Evolutionary conservation across 2,797 vertebrate genomes (phyloP).

Genomic region (Atherinosoma microstoma): DNA sequence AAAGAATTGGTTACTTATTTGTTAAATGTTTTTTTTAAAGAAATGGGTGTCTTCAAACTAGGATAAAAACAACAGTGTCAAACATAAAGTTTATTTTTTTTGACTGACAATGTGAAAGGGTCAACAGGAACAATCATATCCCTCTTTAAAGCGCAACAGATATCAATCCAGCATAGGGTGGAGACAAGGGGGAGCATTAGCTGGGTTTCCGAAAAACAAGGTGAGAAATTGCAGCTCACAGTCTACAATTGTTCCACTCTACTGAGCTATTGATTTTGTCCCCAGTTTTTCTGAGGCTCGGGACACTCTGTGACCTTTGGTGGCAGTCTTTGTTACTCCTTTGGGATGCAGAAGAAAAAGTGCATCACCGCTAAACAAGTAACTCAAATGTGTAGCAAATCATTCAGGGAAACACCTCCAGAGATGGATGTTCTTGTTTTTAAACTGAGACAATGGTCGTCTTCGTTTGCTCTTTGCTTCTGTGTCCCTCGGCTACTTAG

Average conservation of each 20-base stretch:
- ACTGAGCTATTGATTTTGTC: constrained; percentile 82
- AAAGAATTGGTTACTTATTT: background rate
- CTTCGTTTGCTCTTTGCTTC: constrained; percentile 49
- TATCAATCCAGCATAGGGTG: constrained; percentile 67
- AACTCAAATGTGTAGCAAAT: constrained; percentile 64
- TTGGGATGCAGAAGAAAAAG: constrained; percentile 61
- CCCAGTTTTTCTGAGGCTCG: constrained; percentile 42
- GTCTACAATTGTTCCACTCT: constrained; percentile 77
- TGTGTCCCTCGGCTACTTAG: constrained; percentile 50
- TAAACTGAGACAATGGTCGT: constrained; percentile 74
- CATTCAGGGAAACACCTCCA: constrained; percentile 63
- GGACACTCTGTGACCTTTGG: constrained; percentile 56
- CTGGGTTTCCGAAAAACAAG: constrained; percentile 82
- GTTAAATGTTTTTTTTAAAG: constrained; percentile 4
- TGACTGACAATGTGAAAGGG: constrained; percentile 22
- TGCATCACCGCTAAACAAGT: constrained; percentile 63
- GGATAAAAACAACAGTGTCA: background rate
- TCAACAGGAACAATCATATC: constrained; percentile 26
- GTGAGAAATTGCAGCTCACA: constrained; percentile 78
- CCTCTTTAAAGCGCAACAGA: constrained; percentile 65
- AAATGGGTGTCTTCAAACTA: background rate
- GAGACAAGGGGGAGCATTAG: constrained; percentile 70
- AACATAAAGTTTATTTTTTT: constrained; percentile 24
- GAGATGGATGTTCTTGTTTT: constrained; percentile 67
- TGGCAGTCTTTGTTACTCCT: constrained; percentile 70